Conservation (phyloP, 2,797 vertebrate species). For the Fringilla coelebs region DNA sequence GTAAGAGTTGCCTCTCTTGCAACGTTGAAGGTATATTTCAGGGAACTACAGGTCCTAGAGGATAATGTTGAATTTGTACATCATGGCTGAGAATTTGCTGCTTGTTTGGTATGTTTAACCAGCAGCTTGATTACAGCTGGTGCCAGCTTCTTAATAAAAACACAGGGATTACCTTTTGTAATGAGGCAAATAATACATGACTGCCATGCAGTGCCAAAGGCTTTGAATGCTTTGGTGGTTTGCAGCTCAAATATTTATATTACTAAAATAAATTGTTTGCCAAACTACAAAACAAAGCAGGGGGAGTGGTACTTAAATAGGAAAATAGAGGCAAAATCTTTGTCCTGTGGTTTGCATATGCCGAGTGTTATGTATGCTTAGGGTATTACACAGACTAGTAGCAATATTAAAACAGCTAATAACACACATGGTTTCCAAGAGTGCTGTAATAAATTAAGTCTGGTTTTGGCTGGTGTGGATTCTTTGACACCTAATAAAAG, state of each 20-base stretch:
- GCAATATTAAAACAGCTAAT: neutral
- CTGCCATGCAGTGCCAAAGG: neutral
- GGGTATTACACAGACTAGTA: neutral
- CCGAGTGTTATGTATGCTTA: neutral
- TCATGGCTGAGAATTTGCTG: neutral
- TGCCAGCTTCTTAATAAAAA: neutral
- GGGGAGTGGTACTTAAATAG: neutral
- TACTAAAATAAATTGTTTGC: conserved; percentile 16
- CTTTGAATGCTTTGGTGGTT: conserved; percentile 30
- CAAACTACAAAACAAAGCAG: neutral
- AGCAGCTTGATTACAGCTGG: neutral
- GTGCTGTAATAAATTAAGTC: neutral
- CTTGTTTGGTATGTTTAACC: neutral
- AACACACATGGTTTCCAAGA: neutral
- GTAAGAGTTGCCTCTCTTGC: neutral
- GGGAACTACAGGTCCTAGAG: neutral
- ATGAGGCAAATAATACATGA: conserved; percentile 20
- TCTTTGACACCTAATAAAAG: neutral
- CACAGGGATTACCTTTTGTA: conserved; percentile 21
- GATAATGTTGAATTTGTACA: neutral
- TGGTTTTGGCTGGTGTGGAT: neutral
- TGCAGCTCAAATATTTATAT: conserved; percentile 24
- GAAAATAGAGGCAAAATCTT: neutral
- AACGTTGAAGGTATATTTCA: neutral
- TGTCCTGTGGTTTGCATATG: neutral